Evolutionary conservation across 2,113 vertebrate genomes (phyloP).

Genomic region (Chlorodrepanis virens): DNA sequence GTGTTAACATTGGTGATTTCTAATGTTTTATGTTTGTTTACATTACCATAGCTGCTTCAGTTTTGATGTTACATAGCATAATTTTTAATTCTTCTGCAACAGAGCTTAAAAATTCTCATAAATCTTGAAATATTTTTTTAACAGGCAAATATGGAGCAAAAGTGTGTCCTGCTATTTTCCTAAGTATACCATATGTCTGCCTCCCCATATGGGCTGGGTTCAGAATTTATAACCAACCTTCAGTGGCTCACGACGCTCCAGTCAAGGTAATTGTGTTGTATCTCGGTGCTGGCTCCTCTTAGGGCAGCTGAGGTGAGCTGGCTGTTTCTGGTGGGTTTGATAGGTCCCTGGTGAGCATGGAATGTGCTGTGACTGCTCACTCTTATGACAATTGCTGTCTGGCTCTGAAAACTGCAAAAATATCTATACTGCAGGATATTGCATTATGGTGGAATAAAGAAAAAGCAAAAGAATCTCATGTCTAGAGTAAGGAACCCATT

Average conservation of each 20-base stretch:
- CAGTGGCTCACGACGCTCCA: constrained; percentile 48
- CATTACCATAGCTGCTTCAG: neutral
- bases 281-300: neutral
- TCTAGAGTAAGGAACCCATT: neutral
- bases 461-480: neutral
- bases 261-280: constrained; percentile 72
- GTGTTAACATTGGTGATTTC: neutral
- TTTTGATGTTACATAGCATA: neutral
- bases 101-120: neutral
- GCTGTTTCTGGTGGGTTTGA: neutral
- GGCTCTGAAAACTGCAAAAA: neutral
- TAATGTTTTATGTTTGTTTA: neutral
- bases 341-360: neutral
- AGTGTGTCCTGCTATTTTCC: constrained; percentile 78
- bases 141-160: constrained; percentile 89
- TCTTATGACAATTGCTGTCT: neutral
- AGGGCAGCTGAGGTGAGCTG: neutral
- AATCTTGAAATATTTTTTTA: neutral
- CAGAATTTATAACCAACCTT: constrained; percentile 82
- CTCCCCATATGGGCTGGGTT: constrained; percentile 90
- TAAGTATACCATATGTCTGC: constrained; percentile 80
- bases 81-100: neutral
- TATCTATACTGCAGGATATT: neutral
- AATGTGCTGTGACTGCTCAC: neutral
- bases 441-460: neutral